phyloP scores from a whole-genome alignment of 2,888 invertebrate genomes.

The Gnatocerus cornutus region DNA sequence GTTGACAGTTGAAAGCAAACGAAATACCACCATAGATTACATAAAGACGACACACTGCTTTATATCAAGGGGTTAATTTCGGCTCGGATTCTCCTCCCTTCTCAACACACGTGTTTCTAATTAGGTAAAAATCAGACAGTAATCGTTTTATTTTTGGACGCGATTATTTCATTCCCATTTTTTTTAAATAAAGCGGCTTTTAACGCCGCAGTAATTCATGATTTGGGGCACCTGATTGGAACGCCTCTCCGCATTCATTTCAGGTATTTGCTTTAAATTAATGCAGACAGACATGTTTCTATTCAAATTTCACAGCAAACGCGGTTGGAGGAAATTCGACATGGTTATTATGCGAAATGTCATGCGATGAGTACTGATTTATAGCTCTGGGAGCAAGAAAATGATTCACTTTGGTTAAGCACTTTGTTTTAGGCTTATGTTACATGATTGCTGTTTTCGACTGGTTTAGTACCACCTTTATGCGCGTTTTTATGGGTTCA shows the following conservation, averaged over 20 bases:
- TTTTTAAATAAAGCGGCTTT: conserved; percentile 25
- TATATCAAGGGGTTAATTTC: conserved; percentile 41
- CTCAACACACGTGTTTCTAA: conserved; percentile 27
- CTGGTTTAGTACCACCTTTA: conserved; percentile 23
- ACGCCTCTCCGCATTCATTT: conserved; percentile 51
- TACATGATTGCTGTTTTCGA: conserved; percentile 43
- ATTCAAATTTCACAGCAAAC: conserved; percentile 31
- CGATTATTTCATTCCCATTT: background rate
- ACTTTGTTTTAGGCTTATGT: conserved; percentile 44
- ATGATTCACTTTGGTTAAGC: conserved; percentile 29
- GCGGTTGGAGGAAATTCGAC: conserved; percentile 24
- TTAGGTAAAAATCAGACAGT: conserved; percentile 17
- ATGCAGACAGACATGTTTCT: conserved; percentile 30
- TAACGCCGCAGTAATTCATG: conserved; percentile 45
- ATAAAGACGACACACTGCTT: conserved; percentile 32
- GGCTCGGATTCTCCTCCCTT: conserved; percentile 15
- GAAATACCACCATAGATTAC: conserved; percentile 19
- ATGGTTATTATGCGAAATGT: conserved; percentile 27
- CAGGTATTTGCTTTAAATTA: conserved; percentile 48
- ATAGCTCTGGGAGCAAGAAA: background rate
- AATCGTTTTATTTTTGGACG: conserved; percentile 30
- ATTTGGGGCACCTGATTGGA: conserved; percentile 48
- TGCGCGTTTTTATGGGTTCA: conserved; percentile 25
- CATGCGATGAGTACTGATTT: conserved; percentile 36
- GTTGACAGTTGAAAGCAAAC: conserved; percentile 26